Conservation (phyloP, 1,140 invertebrate genomes). For the Popillia japonica region DNA sequence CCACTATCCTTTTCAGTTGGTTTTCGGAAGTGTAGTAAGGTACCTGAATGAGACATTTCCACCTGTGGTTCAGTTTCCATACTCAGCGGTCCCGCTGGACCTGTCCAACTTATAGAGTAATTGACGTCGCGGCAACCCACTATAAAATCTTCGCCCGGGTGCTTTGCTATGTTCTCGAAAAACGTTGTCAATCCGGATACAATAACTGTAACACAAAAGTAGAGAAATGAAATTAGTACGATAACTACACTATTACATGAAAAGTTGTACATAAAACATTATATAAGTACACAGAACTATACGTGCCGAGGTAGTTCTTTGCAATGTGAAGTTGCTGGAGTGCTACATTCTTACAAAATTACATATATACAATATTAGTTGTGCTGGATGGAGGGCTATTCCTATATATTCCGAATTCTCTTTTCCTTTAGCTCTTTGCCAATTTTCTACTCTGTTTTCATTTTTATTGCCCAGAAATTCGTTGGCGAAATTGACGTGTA, state of each 20-base stretch:
- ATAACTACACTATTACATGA: not conserved
- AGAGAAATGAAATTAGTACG: not conserved
- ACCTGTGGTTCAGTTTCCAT: conserved; percentile 44
- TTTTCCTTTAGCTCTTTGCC: not conserved
- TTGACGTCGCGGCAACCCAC: conserved; percentile 35
- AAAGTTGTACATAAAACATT: not conserved
- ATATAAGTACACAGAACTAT: not conserved
- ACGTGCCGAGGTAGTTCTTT: not conserved
- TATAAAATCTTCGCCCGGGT: conserved; percentile 23
- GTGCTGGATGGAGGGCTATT: not conserved
- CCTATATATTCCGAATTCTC: not conserved
- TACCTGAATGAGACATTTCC: conserved; percentile 44
- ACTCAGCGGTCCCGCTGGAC: conserved; percentile 43
- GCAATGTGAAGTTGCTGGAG: no score
- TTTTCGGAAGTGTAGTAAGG: conserved; percentile 43
- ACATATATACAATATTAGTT: conserved; percentile 1
- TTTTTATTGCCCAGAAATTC: not conserved
- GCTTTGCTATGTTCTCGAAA: not conserved
- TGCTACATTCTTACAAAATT: not conserved
- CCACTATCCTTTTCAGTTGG: conserved; percentile 45
- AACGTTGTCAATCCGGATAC: not conserved
- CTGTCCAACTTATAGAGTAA: conserved; percentile 44
- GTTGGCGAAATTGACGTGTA: not conserved
- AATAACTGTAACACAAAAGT: not conserved
- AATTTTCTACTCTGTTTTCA: conserved; percentile 10